phyloP scores from a whole-genome alignment of 2,888 invertebrate species.

The Cerastoderma edule region DNA sequence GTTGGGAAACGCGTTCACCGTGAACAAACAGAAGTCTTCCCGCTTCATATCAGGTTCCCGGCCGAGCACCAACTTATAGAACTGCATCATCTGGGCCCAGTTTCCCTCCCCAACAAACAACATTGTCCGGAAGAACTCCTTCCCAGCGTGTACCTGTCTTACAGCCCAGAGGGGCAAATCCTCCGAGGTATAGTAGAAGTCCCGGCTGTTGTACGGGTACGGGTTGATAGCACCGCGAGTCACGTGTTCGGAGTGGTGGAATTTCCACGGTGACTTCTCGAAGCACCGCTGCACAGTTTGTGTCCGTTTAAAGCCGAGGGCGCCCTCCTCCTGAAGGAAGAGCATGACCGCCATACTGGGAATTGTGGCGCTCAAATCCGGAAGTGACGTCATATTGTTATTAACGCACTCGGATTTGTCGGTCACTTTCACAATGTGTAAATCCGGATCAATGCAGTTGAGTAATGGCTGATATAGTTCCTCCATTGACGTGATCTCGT shows the following conservation, averaged over 20 bases:
- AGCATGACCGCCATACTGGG: constrained; percentile 73
- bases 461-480: constrained; percentile 72
- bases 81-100: constrained; percentile 77
- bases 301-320: constrained; percentile 68
- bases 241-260: constrained; percentile 77
- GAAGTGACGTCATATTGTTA: constrained; percentile 46
- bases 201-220: constrained; percentile 74
- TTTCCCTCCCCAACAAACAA: constrained; percentile 73
- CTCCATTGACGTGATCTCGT: constrained; percentile 68
- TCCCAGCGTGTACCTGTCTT: constrained; percentile 79
- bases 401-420: constrained; percentile 55
- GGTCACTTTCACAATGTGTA: constrained; percentile 71
- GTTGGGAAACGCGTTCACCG: constrained; percentile 67
- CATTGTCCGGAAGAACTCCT: constrained; percentile 76
- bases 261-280: constrained; percentile 74
- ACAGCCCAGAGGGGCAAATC: constrained; percentile 79
- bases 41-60: constrained; percentile 72
- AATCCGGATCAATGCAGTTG: constrained; percentile 72
- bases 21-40: constrained; percentile 78
- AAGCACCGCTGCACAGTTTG: constrained; percentile 69
- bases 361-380: constrained; percentile 45
- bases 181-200: constrained; percentile 75
- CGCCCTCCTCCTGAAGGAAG: constrained; percentile 73
- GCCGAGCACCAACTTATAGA: constrained; percentile 76
- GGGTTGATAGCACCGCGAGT: constrained; percentile 68